phyloP scores from a whole-genome alignment of 1,140 invertebrate genomes.

The Ephestia elutella region DNA sequence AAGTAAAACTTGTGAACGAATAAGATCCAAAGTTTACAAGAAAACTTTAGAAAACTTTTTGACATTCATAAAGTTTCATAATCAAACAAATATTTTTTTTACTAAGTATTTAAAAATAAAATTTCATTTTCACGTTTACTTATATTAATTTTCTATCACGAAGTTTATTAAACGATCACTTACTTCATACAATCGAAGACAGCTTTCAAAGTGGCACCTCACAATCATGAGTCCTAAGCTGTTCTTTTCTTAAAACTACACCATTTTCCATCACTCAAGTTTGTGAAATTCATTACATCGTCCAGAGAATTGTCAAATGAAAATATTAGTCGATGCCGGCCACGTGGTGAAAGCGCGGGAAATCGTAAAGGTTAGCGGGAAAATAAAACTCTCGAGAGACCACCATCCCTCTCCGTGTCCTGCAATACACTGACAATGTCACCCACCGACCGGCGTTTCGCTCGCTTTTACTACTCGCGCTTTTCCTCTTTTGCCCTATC shows the following conservation, averaged over 20 bases:
- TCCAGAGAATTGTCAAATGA: slow-evolving; percentile 6
- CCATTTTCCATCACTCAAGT: slow-evolving; percentile 22
- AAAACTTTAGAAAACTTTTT: no score
- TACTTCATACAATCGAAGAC: slow-evolving; percentile 53
- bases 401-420: slow-evolving; percentile 53
- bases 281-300: slow-evolving; percentile 16
- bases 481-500: slow-evolving; percentile 64
- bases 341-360: slow-evolving; percentile 59
- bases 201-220: slow-evolving; percentile 36
- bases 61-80: no score
- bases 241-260: slow-evolving; percentile 32
- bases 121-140: no score
- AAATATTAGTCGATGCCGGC: slow-evolving; percentile 10
- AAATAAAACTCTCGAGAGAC: slow-evolving; percentile 38
- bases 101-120: no score
- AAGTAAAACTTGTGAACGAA: no score
- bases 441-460: slow-evolving; percentile 46
- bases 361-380: slow-evolving; percentile 47
- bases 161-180: slow-evolving; percentile 30
- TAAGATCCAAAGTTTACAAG: no score
- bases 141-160: no score
- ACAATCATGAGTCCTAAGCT: slow-evolving; percentile 56
- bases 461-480: slow-evolving; percentile 52
- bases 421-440: slow-evolving; percentile 60
- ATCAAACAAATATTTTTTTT: no score